These are phyloP conservation scores for Cheilosia scutellata DNA, from an alignment of 2,888 invertebrate genomes.

Conservation along the genomic window DNA sequence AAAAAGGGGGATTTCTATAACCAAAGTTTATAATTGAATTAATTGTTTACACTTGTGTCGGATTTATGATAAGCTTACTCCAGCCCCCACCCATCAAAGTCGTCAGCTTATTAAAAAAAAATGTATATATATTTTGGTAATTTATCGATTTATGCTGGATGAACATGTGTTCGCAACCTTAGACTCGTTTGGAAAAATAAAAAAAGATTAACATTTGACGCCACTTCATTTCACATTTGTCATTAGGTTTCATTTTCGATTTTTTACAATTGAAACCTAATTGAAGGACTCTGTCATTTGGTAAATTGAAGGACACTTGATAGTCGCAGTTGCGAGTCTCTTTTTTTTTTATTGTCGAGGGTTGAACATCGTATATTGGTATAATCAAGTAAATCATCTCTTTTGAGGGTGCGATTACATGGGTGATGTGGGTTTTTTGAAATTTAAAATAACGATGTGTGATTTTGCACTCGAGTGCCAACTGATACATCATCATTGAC, in stretches of 20 bases:
- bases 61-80: slow-evolving; percentile 24
- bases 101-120: not conserved
- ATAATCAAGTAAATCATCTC: slow-evolving; percentile 4
- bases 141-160: slow-evolving; percentile 29
- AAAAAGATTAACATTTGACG: not conserved
- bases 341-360: not conserved
- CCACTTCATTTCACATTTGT: slow-evolving; percentile 36
- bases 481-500: slow-evolving; percentile 63
- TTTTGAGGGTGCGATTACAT: slow-evolving; percentile 30
- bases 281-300: slow-evolving; percentile 35
- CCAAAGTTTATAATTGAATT: slow-evolving; percentile 65
- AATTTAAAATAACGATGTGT: slow-evolving; percentile 40
- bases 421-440: slow-evolving; percentile 29
- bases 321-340: not conserved
- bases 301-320: slow-evolving; percentile 45
- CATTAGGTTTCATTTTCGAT: slow-evolving; percentile 31
- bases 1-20: slow-evolving; percentile 6
- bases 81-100: not conserved
- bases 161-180: slow-evolving; percentile 28
- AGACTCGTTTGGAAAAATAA: not conserved
- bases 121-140: not conserved
- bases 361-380: slow-evolving; percentile 7
- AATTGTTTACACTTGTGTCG: slow-evolving; percentile 62
- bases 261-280: slow-evolving; percentile 43
- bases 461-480: slow-evolving; percentile 61